A percentile compares a stretch with the other conserved stretches of the same genome.
phyloP scores from a whole-genome alignment of 2,797 vertebrate genomes.

The Xiphorhynchus erythropygius region DNA sequence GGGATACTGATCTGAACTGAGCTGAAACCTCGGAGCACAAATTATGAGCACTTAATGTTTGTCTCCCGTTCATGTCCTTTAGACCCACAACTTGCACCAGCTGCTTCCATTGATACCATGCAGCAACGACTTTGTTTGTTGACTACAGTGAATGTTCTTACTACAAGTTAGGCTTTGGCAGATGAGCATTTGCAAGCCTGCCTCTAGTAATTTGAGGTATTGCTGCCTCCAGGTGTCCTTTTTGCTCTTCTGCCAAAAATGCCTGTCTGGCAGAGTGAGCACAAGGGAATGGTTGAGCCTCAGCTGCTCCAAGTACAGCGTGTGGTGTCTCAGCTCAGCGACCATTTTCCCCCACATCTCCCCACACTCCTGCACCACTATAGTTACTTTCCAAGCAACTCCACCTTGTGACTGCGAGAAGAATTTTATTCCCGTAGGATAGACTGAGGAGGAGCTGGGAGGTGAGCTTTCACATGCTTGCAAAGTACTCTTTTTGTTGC shows the following conservation, averaged over 20 bases:
- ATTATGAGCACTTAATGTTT: neutral
- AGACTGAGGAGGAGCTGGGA: neutral
- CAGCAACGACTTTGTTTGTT: conserved; percentile 19
- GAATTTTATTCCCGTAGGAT: neutral
- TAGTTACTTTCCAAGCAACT: neutral
- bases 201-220: conserved; percentile 27
- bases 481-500: neutral
- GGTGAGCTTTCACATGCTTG: neutral
- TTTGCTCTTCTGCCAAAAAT: conserved; percentile 50
- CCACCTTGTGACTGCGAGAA: neutral
- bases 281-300: conserved; percentile 23
- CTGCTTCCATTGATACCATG: conserved; percentile 27
- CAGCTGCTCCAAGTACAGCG: neutral
- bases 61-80: neutral
- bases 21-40: neutral
- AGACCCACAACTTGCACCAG: conserved; percentile 13
- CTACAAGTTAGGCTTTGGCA: conserved; percentile 26
- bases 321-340: neutral
- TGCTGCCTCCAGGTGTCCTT: conserved; percentile 62
- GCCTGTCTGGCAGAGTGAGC: neutral
- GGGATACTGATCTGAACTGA: neutral
- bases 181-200: conserved; percentile 19
- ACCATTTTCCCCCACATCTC: neutral
- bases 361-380: neutral
- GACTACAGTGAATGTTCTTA: conserved; percentile 12